Percentiles rank a stretch among this genome's conserved stretches.
Conservation (phyloP, 37 sponge, comb jelly and placozoan genomes). For the Spongia lamella region DNA sequence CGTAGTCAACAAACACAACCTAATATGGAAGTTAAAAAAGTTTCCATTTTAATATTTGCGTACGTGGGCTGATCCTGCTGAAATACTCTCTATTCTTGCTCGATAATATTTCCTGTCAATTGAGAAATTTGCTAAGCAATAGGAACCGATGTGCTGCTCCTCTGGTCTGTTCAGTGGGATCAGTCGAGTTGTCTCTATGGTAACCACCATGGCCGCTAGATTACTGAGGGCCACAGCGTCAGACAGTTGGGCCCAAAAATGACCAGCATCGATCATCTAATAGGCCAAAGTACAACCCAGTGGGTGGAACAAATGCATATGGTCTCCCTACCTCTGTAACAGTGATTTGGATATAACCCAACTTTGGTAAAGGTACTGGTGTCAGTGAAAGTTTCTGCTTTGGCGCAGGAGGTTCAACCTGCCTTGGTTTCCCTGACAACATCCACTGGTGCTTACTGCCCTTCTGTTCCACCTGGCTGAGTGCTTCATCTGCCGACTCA, state of each 20-base stretch:
- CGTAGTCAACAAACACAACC: slow-evolving; percentile 88
- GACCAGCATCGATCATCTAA: slow-evolving; percentile 73
- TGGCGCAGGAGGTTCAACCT: not conserved
- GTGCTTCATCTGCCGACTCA: not conserved
- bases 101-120: slow-evolving; percentile 70
- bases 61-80: not conserved
- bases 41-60: no score
- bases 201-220: slow-evolving; percentile 39
- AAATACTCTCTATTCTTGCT: slow-evolving; percentile 38
- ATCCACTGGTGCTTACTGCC: no score
- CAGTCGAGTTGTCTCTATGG: slow-evolving; percentile 23
- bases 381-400: not conserved
- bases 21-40: not conserved
- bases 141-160: slow-evolving; percentile 39
- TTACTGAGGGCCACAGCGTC: slow-evolving; percentile 3
- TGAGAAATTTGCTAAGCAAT: slow-evolving; percentile 76
- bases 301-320: not conserved
- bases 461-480: not conserved
- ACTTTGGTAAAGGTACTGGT: slow-evolving; percentile 30
- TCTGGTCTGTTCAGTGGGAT: slow-evolving; percentile 17
- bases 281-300: not conserved
- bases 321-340: slow-evolving; percentile 50
- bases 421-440: slow-evolving; percentile 1
- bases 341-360: slow-evolving; percentile 43
- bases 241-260: slow-evolving; percentile 83